Evolutionary conservation across 2,888 invertebrate genomes (phyloP).

Genomic region (Argyresthia albistria): DNA sequence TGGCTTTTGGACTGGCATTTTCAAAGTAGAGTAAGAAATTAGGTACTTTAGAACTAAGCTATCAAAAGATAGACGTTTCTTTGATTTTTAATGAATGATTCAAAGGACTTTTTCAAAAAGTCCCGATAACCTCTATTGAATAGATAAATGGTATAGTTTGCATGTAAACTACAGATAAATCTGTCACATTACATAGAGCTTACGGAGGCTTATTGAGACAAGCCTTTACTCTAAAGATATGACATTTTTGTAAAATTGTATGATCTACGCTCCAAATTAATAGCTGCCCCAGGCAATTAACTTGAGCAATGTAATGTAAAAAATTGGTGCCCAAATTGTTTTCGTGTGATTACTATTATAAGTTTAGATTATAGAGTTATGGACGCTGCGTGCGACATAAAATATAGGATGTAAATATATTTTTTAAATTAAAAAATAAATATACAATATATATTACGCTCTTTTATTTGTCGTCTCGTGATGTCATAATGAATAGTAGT

Average conservation of each 20-base stretch:
- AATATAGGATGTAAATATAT: slow-evolving; percentile 41
- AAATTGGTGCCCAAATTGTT: neutral
- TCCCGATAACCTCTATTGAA: too few relatives aligned
- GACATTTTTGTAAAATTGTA: neutral
- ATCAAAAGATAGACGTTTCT: neutral
- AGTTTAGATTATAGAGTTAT: slow-evolving; percentile 39
- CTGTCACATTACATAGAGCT: too few relatives aligned
- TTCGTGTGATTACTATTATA: slow-evolving; percentile 16
- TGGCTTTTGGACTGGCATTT: slow-evolving; percentile 64
- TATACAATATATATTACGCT: slow-evolving; percentile 28
- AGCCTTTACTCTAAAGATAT: too few relatives aligned
- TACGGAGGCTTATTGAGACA: too few relatives aligned
- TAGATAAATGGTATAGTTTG: too few relatives aligned
- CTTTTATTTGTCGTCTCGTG: slow-evolving; percentile 4
- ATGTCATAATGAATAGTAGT: too few relatives aligned
- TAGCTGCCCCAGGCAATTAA: neutral
- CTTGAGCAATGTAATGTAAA: neutral
- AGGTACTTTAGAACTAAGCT: slow-evolving; percentile 22
- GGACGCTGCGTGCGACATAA: slow-evolving; percentile 29
- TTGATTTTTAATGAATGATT: too few relatives aligned
- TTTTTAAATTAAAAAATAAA: slow-evolving; percentile 53
- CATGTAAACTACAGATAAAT: too few relatives aligned
- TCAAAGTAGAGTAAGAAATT: slow-evolving; percentile 47
- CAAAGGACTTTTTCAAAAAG: too few relatives aligned
- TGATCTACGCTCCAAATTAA: neutral